Base-by-base conservation (phyloP, 2,113 vertebrate genomes). In the Pachypanchax playfairii region DNA sequence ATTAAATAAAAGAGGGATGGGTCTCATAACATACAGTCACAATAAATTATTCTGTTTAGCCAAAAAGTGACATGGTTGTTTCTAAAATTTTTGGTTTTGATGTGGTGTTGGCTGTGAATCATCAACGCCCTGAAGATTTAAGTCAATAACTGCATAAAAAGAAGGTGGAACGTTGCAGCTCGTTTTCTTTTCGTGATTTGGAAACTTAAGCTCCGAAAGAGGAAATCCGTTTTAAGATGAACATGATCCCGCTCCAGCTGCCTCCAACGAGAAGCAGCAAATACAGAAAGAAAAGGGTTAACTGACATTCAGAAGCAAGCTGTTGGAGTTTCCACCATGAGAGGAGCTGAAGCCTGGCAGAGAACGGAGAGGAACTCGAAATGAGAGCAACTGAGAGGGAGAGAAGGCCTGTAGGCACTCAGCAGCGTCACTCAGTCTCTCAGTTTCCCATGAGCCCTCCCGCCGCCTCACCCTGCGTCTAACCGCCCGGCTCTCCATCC, bases 401-500 rank as follows among this genome's bases (percentile, higher is more conserved):
- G 63, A 68, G 65, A 60, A 72, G 56, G 77, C 77, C 83, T 81
- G 63, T 64, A 85, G 82, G 87, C 84, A 77, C 61, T 38, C 63
- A 77, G 73, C 82, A 79, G 79, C 73, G 62, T 81, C 73, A 66
- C 69, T 86, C 81, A 79, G 67, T 83, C 85, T 86, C 83, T 83
- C 76, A 42, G 4, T 75, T 80, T 90, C 83, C 80, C 84, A 85
- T 84, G 87, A 83, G 63, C 75, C 83, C 79, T 85, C 77, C 77
- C 41, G 77, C 83, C 79, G 58, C 75, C 80, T 77, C 80, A 67
- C 62, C 59, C 77, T 57, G 77, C 65, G 35, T 83, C 77, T n/a
- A 64, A 69, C 74, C 71, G 63, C 69, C 78, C 43, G n/a, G 25
- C 72, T 54, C 64, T 57, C 65, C 85, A 69, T 74, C 85, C 85